Conservation (phyloP, 2,797 vertebrate species). For the Lerista edwardsae region DNA sequence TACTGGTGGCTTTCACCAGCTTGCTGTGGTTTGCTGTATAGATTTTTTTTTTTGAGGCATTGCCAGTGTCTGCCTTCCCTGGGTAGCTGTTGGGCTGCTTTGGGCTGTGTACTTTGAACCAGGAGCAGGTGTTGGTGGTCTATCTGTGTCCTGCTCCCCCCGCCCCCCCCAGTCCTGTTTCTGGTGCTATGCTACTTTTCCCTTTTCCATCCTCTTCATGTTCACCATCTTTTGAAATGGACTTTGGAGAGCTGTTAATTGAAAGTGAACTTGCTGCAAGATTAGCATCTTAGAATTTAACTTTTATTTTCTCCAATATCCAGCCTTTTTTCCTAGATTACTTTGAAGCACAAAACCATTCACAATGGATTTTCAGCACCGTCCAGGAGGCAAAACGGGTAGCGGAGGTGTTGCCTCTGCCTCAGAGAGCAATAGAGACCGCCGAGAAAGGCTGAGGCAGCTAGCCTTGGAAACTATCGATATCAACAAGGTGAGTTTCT, state of each 20-base stretch:
- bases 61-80: neutral
- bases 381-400: conserved; percentile 95
- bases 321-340: neutral
- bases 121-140: neutral
- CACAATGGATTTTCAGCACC: conserved; percentile 96
- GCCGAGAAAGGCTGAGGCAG: conserved; percentile 91
- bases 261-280: neutral
- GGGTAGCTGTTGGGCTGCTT: too few species aligned
- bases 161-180: neutral
- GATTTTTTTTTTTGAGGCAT: neutral
- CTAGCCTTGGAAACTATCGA: conserved; percentile 96
- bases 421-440: conserved; percentile 94
- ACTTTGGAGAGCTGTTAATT: neutral
- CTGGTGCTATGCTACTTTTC: neutral
- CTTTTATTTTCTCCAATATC: neutral
- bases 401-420: conserved; percentile 94
- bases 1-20: neutral
- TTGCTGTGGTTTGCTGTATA: neutral
- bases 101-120: neutral
- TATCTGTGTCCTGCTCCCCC: too few species aligned
- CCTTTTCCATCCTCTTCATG: neutral
- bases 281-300: fast-evolving
- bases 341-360: neutral
- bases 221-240: neutral
- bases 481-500: conserved; percentile 88